A percentile compares a stretch with the other conserved stretches of the same genome.
These are phyloP conservation scores for Ophion obscuratus DNA, from an alignment of 2,888 invertebrate species.

Conservation along the genomic window DNA sequence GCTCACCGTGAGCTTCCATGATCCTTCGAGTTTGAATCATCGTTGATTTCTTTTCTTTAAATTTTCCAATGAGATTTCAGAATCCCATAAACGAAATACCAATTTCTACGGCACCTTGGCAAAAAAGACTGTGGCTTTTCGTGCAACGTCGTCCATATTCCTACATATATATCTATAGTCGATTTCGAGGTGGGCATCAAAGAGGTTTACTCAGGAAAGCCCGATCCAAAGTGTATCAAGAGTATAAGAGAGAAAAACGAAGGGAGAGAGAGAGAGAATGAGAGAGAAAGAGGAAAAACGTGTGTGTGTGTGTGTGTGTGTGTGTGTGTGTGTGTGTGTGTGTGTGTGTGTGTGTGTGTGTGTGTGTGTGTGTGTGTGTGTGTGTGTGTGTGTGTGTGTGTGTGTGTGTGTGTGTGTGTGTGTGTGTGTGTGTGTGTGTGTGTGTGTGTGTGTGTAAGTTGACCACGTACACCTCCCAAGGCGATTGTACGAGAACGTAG, in stretches of 20 bases:
- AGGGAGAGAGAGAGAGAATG: neutral
- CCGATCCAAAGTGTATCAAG: neutral
- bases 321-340: conserved; percentile 68
- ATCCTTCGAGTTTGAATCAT: too few relatives aligned
- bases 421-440: too few relatives aligned
- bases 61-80: neutral
- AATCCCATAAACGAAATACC: neutral
- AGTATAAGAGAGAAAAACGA: neutral
- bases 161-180: neutral
- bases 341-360: conserved; percentile 63
- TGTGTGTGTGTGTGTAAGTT: neutral
- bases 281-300: conserved; percentile 67
- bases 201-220: neutral
- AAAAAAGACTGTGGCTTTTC: neutral
- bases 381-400: neutral
- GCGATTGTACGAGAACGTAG: conserved; percentile 47
- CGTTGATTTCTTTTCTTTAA: neutral
- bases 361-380: too few relatives aligned
- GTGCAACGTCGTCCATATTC: neutral
- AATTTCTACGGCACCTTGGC: neutral
- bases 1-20: too few relatives aligned
- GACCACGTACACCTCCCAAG: conserved; percentile 65
- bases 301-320: conserved; percentile 68
- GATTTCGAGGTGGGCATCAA: neutral
- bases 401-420: conserved; percentile 62